phyloP scores from a whole-genome alignment of 2,888 invertebrate species.

The Rhingia campestris region DNA sequence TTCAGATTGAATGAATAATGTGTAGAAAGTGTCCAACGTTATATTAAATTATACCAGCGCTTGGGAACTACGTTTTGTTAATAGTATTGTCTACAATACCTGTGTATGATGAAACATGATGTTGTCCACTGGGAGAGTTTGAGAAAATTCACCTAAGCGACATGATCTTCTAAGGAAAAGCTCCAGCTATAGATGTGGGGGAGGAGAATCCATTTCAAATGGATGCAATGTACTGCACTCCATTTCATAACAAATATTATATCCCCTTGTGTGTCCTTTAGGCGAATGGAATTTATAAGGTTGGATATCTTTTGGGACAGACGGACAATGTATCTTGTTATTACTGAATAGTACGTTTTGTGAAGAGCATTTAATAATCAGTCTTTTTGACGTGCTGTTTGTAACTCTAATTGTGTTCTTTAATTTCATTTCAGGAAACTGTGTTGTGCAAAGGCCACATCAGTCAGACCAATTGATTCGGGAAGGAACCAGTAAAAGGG shows the following conservation, averaged over 20 bases:
- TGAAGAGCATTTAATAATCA: neutral
- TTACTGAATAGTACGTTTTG: neutral
- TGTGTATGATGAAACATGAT: conserved; percentile 50
- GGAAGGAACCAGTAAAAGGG: conserved; percentile 93
- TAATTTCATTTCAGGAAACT: conserved; percentile 85
- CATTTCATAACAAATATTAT: conserved; percentile 28
- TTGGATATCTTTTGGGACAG: neutral
- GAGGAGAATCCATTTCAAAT: conserved; percentile 29
- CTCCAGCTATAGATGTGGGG: neutral
- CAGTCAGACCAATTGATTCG: conserved; percentile 92
- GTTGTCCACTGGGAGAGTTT: conserved; percentile 48
- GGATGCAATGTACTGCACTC: conserved; percentile 9
- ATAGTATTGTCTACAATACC: conserved; percentile 33
- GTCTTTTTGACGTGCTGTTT: neutral
- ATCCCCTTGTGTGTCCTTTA: neutral
- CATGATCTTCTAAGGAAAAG: conserved; percentile 1
- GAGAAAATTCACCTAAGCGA: conserved; percentile 32
- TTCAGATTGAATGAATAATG: conserved; percentile 75
- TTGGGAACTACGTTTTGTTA: conserved; percentile 16
- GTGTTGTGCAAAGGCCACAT: conserved; percentile 92
- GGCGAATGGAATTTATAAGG: conserved; percentile 15
- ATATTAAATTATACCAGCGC: conserved; percentile 76
- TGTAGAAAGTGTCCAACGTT: conserved; percentile 77
- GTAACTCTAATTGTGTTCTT: neutral
- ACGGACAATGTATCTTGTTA: conserved; percentile 12